phyloP scores from a whole-genome alignment of 2,113 vertebrate genomes.

The Brachirus orientalis region DNA sequence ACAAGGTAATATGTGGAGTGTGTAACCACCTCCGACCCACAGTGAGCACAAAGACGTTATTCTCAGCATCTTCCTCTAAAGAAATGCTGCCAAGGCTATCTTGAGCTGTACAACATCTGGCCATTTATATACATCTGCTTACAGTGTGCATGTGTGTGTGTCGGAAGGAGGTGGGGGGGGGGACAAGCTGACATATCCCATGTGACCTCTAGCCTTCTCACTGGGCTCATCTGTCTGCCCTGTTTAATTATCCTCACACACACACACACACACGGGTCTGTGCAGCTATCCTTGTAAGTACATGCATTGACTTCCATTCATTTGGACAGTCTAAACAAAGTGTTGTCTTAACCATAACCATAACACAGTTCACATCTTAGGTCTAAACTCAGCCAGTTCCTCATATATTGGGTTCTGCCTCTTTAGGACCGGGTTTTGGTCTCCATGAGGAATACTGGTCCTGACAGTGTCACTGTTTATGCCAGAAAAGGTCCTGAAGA shows the following conservation, averaged over 20 bases:
- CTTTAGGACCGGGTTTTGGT: too few species aligned
- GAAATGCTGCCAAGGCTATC: conserved; percentile 45
- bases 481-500: too few species aligned
- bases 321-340: too few species aligned
- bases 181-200: conserved; percentile 42
- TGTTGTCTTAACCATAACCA: too few species aligned
- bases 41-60: conserved; percentile 50
- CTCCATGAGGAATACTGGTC: too few species aligned
- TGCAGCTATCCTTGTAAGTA: conserved; percentile 10
- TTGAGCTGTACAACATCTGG: conserved; percentile 54
- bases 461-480: too few species aligned
- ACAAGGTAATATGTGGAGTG: conserved; percentile 61
- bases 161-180: not conserved
- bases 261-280: conserved; percentile 22
- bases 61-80: conserved; percentile 45
- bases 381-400: too few species aligned
- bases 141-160: conserved; percentile 7
- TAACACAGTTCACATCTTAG: too few species aligned
- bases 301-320: not conserved
- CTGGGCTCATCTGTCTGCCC: conserved; percentile 69
- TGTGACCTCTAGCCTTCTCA: conserved; percentile 53
- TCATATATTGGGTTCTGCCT: too few species aligned
- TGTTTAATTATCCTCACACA: conserved; percentile 71
- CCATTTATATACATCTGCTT: conserved; percentile 51
- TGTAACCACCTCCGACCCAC: conserved; percentile 46